phyloP scores from a whole-genome alignment of 92 coral and sea anemone genomes.

The Epizoanthus rinbou region DNA sequence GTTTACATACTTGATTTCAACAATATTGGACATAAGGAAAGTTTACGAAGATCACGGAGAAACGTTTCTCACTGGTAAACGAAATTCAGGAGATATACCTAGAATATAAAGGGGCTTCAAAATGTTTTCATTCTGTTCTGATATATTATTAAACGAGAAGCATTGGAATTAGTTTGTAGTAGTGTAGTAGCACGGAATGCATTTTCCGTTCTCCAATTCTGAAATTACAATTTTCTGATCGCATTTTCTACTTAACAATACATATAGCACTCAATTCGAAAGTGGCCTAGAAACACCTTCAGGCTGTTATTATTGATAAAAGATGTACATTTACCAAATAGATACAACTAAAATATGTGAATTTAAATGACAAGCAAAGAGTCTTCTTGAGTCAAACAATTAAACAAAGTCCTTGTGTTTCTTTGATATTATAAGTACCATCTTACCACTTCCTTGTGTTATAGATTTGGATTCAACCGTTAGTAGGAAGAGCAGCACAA shows the following conservation, averaged over 20 bases:
- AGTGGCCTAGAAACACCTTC: background rate
- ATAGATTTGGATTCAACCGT: slow-evolving; percentile 33
- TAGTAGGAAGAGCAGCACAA: background rate
- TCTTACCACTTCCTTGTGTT: slow-evolving; percentile 25
- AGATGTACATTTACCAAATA: too few species aligned
- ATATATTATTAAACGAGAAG: background rate
- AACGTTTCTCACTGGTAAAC: too few species aligned
- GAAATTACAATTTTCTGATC: background rate
- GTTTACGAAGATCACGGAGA: too few species aligned
- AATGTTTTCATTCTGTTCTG: background rate
- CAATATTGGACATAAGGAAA: too few species aligned
- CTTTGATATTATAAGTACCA: background rate
- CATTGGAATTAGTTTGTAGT: background rate
- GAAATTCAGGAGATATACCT: too few species aligned
- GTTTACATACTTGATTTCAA: background rate
- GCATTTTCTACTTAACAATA: too few species aligned
- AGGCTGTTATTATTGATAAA: too few species aligned
- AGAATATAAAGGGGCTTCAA: too few species aligned
- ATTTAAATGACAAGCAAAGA: too few species aligned
- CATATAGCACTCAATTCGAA: background rate
- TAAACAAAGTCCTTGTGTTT: too few species aligned
- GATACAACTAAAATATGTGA: too few species aligned
- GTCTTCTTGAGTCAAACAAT: too few species aligned
- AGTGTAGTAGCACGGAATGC: background rate
- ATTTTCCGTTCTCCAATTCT: background rate